Evolutionary conservation across 2,888 invertebrate genomes (phyloP).

Genomic region (Deilephila elpenor): DNA sequence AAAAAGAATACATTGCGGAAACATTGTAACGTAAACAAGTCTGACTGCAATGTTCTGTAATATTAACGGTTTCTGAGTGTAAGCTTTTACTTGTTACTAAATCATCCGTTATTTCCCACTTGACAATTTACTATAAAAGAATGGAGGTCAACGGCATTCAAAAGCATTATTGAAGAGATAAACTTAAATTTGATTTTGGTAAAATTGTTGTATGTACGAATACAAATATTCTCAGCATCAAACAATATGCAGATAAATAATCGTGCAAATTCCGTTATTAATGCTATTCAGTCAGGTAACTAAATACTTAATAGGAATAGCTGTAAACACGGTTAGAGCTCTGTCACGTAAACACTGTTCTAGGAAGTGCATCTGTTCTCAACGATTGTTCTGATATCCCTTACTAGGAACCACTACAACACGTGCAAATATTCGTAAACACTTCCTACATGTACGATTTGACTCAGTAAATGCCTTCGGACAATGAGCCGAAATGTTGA

Average conservation of each 20-base stretch:
- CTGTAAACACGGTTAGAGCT: slow-evolving; percentile 50
- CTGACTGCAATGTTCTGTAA: neutral
- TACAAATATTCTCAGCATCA: too few relatives aligned
- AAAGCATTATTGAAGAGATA: neutral
- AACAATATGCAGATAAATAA: neutral
- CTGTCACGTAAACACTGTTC: slow-evolving; percentile 58
- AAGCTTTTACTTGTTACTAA: neutral
- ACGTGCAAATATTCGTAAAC: slow-evolving; percentile 61
- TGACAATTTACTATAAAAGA: neutral
- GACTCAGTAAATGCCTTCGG: slow-evolving; percentile 34
- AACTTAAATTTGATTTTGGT: neutral
- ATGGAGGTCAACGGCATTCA: neutral
- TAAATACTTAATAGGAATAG: slow-evolving; percentile 47
- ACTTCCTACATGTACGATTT: slow-evolving; percentile 39
- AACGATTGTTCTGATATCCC: slow-evolving; percentile 54
- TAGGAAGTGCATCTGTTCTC: slow-evolving; percentile 59
- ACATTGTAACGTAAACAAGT: neutral
- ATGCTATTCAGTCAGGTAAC: slow-evolving; percentile 10
- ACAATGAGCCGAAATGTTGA: slow-evolving; percentile 32
- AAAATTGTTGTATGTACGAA: too few relatives aligned
- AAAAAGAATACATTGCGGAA: neutral
- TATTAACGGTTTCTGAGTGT: neutral
- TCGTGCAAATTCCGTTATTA: neutral
- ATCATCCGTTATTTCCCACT: neutral
- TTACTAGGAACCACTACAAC: slow-evolving; percentile 49